phyloP scores from a whole-genome alignment of 2,888 invertebrate genomes.

The Pyralis farinalis region DNA sequence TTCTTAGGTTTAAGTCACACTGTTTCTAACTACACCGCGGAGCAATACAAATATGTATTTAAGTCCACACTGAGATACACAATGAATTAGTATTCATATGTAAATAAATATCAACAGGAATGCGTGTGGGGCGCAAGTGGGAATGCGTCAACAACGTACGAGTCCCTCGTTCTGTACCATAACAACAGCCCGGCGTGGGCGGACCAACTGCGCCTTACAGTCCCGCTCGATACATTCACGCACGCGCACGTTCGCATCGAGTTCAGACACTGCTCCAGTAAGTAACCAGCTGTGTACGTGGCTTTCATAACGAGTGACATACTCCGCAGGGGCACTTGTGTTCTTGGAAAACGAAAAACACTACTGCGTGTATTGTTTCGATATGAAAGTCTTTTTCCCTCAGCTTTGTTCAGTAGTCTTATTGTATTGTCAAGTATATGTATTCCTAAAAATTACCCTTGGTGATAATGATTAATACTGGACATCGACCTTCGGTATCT shows the following conservation, averaged over 20 bases:
- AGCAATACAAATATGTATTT: too few relatives aligned
- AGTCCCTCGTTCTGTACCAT: slow-evolving; percentile 95
- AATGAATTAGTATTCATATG: too few relatives aligned
- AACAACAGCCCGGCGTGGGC: slow-evolving; percentile 96
- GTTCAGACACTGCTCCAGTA: slow-evolving; percentile 96
- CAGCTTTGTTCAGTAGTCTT: too few relatives aligned
- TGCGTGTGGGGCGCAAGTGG: slow-evolving; percentile 95
- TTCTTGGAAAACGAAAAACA: background rate
- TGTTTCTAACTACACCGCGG: too few relatives aligned
- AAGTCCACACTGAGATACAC: too few relatives aligned
- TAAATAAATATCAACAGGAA: slow-evolving; percentile 52
- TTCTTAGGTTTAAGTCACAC: too few relatives aligned
- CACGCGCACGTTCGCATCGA: slow-evolving; percentile 95
- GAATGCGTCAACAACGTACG: slow-evolving; percentile 86
- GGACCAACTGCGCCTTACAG: slow-evolving; percentile 92
- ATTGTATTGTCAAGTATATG: too few relatives aligned
- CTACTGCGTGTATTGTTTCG: too few relatives aligned
- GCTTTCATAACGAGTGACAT: background rate
- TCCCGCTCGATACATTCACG: slow-evolving; percentile 95
- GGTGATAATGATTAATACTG: too few relatives aligned
- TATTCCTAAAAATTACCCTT: too few relatives aligned
- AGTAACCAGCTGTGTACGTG: slow-evolving; percentile 45
- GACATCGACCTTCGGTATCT: too few relatives aligned
- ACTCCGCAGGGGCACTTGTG: background rate
- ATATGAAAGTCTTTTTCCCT: too few relatives aligned